A percentile compares a stretch with the other conserved stretches of the same genome.
These are phyloP conservation scores for Intellagama lesueurii DNA, from an alignment of 2,797 vertebrate species.

Conservation along the genomic window DNA sequence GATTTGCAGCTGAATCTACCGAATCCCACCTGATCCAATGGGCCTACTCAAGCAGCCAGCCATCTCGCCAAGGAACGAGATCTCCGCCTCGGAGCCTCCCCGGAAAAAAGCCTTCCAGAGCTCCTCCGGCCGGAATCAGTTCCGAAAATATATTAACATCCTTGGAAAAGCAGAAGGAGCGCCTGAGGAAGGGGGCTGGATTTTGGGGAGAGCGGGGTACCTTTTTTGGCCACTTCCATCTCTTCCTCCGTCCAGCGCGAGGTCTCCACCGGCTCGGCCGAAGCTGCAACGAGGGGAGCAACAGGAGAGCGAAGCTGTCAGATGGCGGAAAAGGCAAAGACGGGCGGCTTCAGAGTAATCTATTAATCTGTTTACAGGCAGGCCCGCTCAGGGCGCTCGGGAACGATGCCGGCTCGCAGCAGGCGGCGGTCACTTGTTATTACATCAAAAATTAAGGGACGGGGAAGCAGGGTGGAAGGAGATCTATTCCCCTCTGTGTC, in stretches of 20 bases:
- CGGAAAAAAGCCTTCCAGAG: no score
- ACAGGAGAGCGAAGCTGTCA: conserved; percentile 62
- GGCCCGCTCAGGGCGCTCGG: conserved; percentile 73
- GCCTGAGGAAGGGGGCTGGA: not conserved
- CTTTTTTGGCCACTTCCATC: conserved; percentile 99
- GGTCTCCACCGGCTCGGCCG: conserved; percentile 94
- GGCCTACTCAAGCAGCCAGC: no score
- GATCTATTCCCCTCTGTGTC: no score
- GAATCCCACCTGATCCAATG: no score
- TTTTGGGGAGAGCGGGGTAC: conserved; percentile 68
- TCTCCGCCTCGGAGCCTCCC: no score
- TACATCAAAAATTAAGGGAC: conserved; percentile 37
- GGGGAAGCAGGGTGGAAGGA: not conserved
- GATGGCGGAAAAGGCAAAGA: conserved; percentile 60
- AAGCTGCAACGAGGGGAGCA: conserved; percentile 82
- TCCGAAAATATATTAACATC: no score
- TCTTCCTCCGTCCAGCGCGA: conserved; percentile 99
- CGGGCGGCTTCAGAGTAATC: conserved; percentile 71
- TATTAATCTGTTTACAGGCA: conserved; percentile 84
- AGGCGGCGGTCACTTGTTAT: conserved; percentile 77
- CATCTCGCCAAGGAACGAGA: no score
- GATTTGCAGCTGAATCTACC: no score
- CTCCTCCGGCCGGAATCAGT: no score
- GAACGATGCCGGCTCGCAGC: conserved; percentile 57
- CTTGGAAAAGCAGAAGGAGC: not conserved